Conservation (phyloP, 2,797 vertebrate genomes). For the Eupleurogrammus muticus region DNA sequence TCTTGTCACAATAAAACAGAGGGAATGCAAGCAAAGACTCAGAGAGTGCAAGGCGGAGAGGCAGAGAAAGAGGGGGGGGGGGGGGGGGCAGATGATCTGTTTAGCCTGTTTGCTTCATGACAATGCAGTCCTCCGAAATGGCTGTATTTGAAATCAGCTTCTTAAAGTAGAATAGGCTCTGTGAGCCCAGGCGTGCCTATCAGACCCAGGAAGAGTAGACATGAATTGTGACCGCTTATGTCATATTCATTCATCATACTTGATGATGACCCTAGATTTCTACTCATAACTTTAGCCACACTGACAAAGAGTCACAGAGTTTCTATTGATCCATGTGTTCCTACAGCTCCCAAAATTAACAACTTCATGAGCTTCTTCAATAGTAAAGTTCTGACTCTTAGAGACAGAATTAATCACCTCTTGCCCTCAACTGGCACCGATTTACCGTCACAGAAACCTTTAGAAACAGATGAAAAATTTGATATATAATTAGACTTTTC, state of each 20-base stretch:
- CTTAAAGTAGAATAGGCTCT: conserved; percentile 70
- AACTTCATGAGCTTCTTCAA: too few relatives aligned
- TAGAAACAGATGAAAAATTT: too few relatives aligned
- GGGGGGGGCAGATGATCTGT: conserved; percentile 65
- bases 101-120: conserved; percentile 73
- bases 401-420: too few relatives aligned
- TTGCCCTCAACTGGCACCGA: too few relatives aligned
- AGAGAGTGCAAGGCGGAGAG: conserved; percentile 42
- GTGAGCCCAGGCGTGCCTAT: conserved; percentile 69
- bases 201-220: conserved; percentile 68
- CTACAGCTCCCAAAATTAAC: too few relatives aligned
- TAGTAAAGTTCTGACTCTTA: too few relatives aligned
- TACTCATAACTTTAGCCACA: too few relatives aligned
- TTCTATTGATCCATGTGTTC: too few relatives aligned
- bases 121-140: conserved; percentile 68
- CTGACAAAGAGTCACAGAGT: too few relatives aligned
- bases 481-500: too few relatives aligned
- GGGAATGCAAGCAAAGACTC: conserved; percentile 62
- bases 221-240: conserved; percentile 82
- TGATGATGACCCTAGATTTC: too few relatives aligned
- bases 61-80: conserved; percentile 35
- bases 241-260: conserved; percentile 3
- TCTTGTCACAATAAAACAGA: conserved; percentile 78
- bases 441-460: too few relatives aligned
- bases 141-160: conserved; percentile 81